phyloP scores from a whole-genome alignment of 1,140 invertebrate species.

The Drosophila burlai region DNA sequence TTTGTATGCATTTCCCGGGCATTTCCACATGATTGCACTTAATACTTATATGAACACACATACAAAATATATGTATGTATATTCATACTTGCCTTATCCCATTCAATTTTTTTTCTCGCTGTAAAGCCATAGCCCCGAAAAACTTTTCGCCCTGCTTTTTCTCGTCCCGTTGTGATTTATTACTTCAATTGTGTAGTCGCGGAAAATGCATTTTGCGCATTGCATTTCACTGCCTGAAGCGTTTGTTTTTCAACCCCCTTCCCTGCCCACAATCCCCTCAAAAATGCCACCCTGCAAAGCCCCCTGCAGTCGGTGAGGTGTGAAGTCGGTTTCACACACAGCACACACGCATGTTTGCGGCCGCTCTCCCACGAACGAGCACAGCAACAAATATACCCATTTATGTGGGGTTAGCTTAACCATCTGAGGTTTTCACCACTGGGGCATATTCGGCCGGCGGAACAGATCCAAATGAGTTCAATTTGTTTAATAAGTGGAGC shows the following conservation, averaged over 20 bases:
- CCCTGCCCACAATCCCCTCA: background rate
- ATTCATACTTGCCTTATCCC: slow-evolving; percentile 45
- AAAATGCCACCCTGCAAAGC: background rate
- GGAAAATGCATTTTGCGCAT: slow-evolving; percentile 82
- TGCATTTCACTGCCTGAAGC: slow-evolving; percentile 78
- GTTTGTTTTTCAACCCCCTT: slow-evolving; percentile 58
- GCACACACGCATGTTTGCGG: slow-evolving; percentile 66
- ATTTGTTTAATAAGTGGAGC: background rate
- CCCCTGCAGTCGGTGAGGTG: slow-evolving; percentile 56
- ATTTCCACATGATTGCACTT: slow-evolving; percentile 81
- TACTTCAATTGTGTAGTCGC: slow-evolving; percentile 82
- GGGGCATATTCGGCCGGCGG: slow-evolving; percentile 7
- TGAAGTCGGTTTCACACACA: slow-evolving; percentile 69
- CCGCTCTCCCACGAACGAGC: slow-evolving; percentile 12
- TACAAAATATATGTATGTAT: slow-evolving; percentile 6
- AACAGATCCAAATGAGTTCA: slow-evolving; percentile 1
- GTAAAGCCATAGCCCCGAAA: slow-evolving; percentile 42
- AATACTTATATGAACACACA: slow-evolving; percentile 57
- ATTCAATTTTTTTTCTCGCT: slow-evolving; percentile 37
- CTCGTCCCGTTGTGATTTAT: slow-evolving; percentile 63
- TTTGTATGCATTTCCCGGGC: slow-evolving; percentile 63
- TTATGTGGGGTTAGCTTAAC: slow-evolving; percentile 33
- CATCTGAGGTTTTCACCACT: slow-evolving; percentile 17
- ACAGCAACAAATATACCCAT: slow-evolving; percentile 23
- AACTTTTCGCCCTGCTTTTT: slow-evolving; percentile 21